Evolutionary conservation across 1,140 invertebrate species (phyloP), one percentile per base, ranked within the genome.

Genomic region (Zaprionus ghesquierei): DNA sequence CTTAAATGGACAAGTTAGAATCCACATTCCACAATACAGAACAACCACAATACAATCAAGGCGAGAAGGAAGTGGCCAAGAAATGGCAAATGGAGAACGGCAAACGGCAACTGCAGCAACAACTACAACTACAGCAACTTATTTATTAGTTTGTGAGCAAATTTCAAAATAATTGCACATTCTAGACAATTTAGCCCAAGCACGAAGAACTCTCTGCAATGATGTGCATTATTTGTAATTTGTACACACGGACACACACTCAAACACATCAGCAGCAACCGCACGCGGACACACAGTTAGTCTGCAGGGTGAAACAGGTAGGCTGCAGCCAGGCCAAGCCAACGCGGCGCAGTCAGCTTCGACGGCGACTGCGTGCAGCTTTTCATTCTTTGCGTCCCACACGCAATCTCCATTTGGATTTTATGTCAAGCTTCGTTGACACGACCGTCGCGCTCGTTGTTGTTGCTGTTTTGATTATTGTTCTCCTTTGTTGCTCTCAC

Each of bases 1-100:
- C 82, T 77, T 86, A 89, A 86, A 86, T 86, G 79, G 79, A 73
- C 84, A 86, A 89, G 79, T 82, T 86, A 82, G 79, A 82, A 73
- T 86, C 84, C 82, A 86, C 82, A 86, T 86, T 86, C 82, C 82
- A 86, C 82, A 80, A 62, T 61, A 38, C 35, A 69, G 33, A 65
- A 61, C 50, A 49, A 55, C 29, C 44, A 60, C 68, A 72, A 59
- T 50, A 59, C 59, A 79, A 58, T 60, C 78, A 75, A 56, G 64
- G 68, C 64, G 65, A 82, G 71, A 77, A 82, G 79, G 66, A 78
- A 75, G 63, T 75, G 63, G 70, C 70, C 62, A 69, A 72, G 65
- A 66, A 81, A 69, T 31, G 51, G 65, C 71, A 62, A 56, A 49
- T 51, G 41, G 61, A 71, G n/a, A 41, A 41, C 35, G 35, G 35